Base-by-base conservation (phyloP, 2,888 invertebrate genomes). In the Acronicta aceris region DNA sequence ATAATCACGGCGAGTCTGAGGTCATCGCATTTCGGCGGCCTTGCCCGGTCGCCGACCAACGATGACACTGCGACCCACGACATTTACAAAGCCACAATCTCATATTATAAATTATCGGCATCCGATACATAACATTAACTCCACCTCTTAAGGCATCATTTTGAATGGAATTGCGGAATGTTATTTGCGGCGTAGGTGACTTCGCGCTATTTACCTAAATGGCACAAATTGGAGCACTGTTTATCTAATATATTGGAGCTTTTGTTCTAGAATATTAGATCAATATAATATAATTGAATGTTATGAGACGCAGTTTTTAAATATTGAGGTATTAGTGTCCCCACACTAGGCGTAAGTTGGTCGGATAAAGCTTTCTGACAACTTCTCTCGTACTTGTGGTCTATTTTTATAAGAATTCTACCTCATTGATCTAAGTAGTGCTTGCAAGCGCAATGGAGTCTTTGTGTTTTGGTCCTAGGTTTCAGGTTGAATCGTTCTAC, bases 41-140 rank as follows among this genome's bases (percentile, higher is more conserved):
- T 94, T 94, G 94, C 87, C 83, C 90, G 93, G 94, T 92, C 94
- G 89, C 90, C 90, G 93, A 89, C 90, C 92, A 91, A 84, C 81
- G 79, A 76, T 87, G 87, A 88, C 88, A 86, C 86, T 74, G 63
- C 86, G 87, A 89, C 85, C 88, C 84, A 87, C 84, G 88, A 86
- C 86, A 91, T 91, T 90, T 88, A 62, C 69, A 81, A 81, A 73
- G 74, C 65, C 78, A 73, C 65, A 74, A 59, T 79, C 74, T 83
- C 78, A 72, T 72, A 67, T 76, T 74, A 76, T 69, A 64, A 67
- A 71, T 72, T 62, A 74, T 72, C 56, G 67, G 54, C 48, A 56
- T 59, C 30, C 61, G 74, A 55, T 40, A 55, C 33, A 85, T 71
- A 71, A 60, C 58, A 55, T 59, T 83, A 81, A 61, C 41, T n/a